Evolutionary conservation across 2,888 invertebrate species (phyloP), one percentile per base, ranked within the genome.

Genomic region (Deroplatys truncata): DNA sequence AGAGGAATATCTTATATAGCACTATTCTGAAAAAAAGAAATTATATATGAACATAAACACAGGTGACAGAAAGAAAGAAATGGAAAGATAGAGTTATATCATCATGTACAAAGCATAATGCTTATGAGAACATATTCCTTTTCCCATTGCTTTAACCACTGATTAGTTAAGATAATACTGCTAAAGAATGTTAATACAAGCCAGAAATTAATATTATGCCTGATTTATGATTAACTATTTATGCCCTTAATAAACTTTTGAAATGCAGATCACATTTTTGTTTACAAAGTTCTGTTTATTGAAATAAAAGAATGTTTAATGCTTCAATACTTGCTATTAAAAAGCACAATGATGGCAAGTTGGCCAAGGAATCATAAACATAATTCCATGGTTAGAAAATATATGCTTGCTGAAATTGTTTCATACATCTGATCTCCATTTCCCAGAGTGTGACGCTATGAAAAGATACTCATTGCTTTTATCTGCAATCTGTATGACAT

Each of bases 41-140:
- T 13, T 43, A 13, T 13, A 43, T 1, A 43, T 43, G 10, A 43
- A 10, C 13, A 43, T 43, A 43, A 43, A 9, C 9, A 1, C 43
- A 43, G 13, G 7, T 43, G 43, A 43, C 13, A 35, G 43, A 43
- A 43, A 43, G 13, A 13, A 43, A 13, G 43, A 43, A 43, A 43
- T 13, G 13, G 13, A 43, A 13, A 43, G 10, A 43, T 13, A 35
- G 35, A 35, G 8, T 35, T 35, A 35, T 43, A 43, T 43, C 9
- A 35, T 35, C 1, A 43, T 43, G 13, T 43, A 43, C 2, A 43
- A 43, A 43, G 1, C 43, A 43, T 2, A 13, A 0, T 43, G 43
- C 35, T 13, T 56, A 90, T 93, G 96, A 96, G 96, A 96, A 96
- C 96, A 95, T 95, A 95, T 96, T 96, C 96, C 96, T 96, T 96